phyloP scores from a whole-genome alignment of 2,113 vertebrate species.

The Pardalotus punctatus region DNA sequence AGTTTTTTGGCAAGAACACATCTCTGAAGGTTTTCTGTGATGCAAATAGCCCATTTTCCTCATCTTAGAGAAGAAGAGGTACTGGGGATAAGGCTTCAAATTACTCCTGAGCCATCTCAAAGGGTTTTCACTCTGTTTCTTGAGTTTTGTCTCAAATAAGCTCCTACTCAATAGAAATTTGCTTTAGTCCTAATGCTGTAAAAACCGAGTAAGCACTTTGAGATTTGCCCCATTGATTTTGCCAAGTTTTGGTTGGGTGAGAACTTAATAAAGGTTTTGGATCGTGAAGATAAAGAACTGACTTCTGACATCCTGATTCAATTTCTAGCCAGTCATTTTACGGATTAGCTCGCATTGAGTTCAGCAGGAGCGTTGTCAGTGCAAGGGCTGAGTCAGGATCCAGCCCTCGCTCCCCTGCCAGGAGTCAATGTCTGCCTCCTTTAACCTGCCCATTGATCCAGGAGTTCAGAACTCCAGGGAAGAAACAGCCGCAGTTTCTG shows the following conservation, averaged over 20 bases:
- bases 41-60: background rate
- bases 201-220: slow-evolving; percentile 13
- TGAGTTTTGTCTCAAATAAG: background rate
- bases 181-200: background rate
- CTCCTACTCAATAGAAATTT: slow-evolving; percentile 26
- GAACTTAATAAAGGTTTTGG: slow-evolving; percentile 61
- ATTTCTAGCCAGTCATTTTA: slow-evolving; percentile 34
- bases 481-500: background rate
- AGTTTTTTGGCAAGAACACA: background rate
- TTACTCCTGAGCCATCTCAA: background rate
- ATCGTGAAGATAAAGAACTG: slow-evolving; percentile 49
- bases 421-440: background rate
- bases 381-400: slow-evolving; percentile 8
- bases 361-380: background rate
- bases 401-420: background rate
- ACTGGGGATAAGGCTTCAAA: background rate
- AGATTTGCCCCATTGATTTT: slow-evolving; percentile 58
- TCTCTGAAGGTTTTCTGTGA: background rate
- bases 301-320: slow-evolving; percentile 52
- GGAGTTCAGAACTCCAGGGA: background rate
- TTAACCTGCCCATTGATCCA: background rate
- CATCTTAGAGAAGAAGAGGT: background rate
- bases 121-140: background rate
- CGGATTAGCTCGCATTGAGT: slow-evolving; percentile 18
- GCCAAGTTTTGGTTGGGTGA: slow-evolving; percentile 50